Evolutionary conservation across 2,888 invertebrate genomes (phyloP).

Genomic region (Zygogramma bicolorata): DNA sequence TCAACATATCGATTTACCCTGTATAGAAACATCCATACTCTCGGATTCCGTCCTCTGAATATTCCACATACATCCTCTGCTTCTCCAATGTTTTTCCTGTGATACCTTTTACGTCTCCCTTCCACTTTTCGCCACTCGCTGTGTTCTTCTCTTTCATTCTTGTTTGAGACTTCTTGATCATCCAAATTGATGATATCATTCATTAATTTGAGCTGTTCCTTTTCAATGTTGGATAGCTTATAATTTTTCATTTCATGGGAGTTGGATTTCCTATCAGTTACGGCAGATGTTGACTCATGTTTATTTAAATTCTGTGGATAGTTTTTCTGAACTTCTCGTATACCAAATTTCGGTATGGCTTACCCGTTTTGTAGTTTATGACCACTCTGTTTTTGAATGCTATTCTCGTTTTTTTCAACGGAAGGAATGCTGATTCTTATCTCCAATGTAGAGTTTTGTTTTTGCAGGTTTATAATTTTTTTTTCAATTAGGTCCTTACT

Average conservation of each 20-base stretch:
- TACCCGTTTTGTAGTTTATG: neutral
- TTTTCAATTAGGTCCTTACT: neutral
- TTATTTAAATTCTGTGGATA: neutral
- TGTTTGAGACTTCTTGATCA: neutral
- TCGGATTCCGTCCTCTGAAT: constrained; percentile 7
- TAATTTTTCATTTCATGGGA: constrained; percentile 1
- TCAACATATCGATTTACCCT: constrained; percentile 6
- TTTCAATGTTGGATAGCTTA: constrained; percentile 11
- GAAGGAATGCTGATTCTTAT: neutral
- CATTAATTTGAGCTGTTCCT: constrained; percentile 11
- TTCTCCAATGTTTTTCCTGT: constrained; percentile 4
- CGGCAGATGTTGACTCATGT: neutral
- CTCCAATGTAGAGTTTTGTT: neutral
- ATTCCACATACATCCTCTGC: constrained; percentile 13
- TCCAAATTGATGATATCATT: constrained; percentile 13
- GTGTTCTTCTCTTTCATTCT: constrained; percentile 11
- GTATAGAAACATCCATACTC: constrained; percentile 16
- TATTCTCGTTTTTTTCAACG: neutral
- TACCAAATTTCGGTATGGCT: neutral
- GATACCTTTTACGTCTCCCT: neutral
- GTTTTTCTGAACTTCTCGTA: neutral
- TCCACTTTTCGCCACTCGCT: neutral
- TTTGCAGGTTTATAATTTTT: neutral
- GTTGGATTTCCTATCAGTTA: neutral
- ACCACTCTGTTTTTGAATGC: neutral